phyloP scores from a whole-genome alignment of 2,797 vertebrate species.

The Crenuchus spilurus region DNA sequence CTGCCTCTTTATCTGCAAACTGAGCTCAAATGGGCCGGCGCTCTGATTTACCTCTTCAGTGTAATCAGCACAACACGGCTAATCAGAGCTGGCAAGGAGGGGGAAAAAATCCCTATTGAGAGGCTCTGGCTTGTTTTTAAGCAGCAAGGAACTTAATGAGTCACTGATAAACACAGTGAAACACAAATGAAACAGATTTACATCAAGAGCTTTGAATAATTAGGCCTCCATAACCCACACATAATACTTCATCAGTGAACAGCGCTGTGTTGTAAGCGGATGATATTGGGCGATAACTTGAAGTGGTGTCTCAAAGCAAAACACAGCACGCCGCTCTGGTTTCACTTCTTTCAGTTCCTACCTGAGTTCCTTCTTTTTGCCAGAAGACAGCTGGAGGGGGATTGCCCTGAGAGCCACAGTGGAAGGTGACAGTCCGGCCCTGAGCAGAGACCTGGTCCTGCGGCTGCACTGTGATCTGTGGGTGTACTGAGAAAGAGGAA shows the following conservation, averaged over 20 bases:
- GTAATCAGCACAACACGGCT: constrained; percentile 43
- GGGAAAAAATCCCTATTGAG: constrained; percentile 32
- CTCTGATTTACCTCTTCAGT: constrained; percentile 47
- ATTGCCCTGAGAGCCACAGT: constrained; percentile 92
- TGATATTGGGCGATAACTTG: constrained; percentile 18
- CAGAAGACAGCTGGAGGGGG: constrained; percentile 95
- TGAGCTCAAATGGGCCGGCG: constrained; percentile 57
- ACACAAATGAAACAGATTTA: constrained; percentile 44
- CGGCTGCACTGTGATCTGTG: constrained; percentile 86
- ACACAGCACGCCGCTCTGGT: background rate
- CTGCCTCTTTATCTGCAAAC: constrained; percentile 52
- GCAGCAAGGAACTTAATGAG: constrained; percentile 57
- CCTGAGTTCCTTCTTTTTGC: constrained; percentile 98
- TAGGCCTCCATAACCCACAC: constrained; percentile 43
- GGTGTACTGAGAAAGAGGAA: constrained; percentile 81
- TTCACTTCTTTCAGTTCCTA: constrained; percentile 60
- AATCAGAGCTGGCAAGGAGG: constrained; percentile 37
- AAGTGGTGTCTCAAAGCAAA: constrained; percentile 23
- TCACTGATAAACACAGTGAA: constrained; percentile 56
- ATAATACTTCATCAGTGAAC: constrained; percentile 35
- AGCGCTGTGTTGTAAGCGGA: constrained; percentile 20
- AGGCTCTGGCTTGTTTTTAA: constrained; percentile 48
- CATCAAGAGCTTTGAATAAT: constrained; percentile 42
- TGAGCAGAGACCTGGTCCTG: constrained; percentile 86
- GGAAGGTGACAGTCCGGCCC: constrained; percentile 87